Percentiles rank a stretch among this genome's conserved stretches.
phyloP scores from a whole-genome alignment of 1,140 invertebrate genomes.

The Tetraneura akinire region DNA sequence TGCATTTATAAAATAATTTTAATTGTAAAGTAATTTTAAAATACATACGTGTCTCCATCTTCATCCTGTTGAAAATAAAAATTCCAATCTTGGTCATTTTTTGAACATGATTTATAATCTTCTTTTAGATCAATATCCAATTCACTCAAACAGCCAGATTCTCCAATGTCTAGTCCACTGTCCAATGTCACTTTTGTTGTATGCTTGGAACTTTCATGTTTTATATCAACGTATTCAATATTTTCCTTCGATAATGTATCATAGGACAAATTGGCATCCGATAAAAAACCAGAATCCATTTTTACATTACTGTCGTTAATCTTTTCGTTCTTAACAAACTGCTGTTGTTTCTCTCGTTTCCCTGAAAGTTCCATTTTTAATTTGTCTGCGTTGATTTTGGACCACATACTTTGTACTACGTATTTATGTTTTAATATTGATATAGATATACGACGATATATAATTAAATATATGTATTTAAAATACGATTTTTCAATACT shows the following conservation, averaged over 20 bases:
- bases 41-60: constrained; percentile 52
- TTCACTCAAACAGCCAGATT: constrained; percentile 27
- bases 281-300: constrained; percentile 46
- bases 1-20: no score
- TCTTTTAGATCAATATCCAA: constrained; percentile 19
- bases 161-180: constrained; percentile 21
- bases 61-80: constrained; percentile 41
- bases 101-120: not conserved
- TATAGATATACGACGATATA: no score
- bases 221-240: constrained; percentile 16
- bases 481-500: not conserved
- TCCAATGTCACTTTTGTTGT: not conserved
- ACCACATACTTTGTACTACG: constrained; percentile 33
- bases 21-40: not conserved
- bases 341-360: constrained; percentile 30
- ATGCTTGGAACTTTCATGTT: not conserved
- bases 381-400: constrained; percentile 41
- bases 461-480: no score
- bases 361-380: constrained; percentile 48
- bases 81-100: not conserved
- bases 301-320: not conserved
- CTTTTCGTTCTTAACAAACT: constrained; percentile 11
- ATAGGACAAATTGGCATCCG: constrained; percentile 16
- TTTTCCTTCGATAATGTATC: constrained; percentile 14
- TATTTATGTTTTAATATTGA: not conserved